Base-by-base conservation (phyloP, 2,888 invertebrate species). In the Trichacis sp. region DNA sequence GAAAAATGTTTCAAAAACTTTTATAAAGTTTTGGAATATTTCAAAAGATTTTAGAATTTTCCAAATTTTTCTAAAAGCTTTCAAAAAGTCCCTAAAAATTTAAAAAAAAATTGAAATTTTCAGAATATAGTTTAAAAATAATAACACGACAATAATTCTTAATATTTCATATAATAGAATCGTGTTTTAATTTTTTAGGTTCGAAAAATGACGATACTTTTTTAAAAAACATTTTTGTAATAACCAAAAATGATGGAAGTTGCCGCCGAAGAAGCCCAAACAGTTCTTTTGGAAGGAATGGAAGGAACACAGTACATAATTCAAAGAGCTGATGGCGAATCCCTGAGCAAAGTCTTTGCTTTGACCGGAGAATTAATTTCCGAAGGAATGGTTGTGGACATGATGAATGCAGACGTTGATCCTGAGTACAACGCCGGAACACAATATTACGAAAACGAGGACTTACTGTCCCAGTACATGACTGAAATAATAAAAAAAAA, bases 301-400 rank as follows among this genome's bases (percentile, higher is more conserved):
- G 83, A 84, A 55, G 84, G 81, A 3, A 72, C 84, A 0, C 85
- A 85, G 46, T 85, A 84, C 40, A 85, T 85, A 20, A 83, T 85
- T 58, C 85, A 85, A 51, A 73, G 85, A 58, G 77, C 76, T 0
- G 83, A 84, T 19, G 81, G 78, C 2, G 83, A 83, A 63, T 62
- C 77, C 1, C 62, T 84, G n/a, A 73, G 77, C 36, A 84, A 84
- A 64, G 79, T 79, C 9, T 73, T 83, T 30, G 77, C 83, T 4
- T 58, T 84, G n/a, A 83, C 78, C 3, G 81, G 82, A 2, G 84
- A 84, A 67, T 50, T 84, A 17, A 79, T 84, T 24, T 78, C 84
- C 0, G 84, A 84, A 20, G 82, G 83, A 48, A 83, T 84, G 84
- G 84, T 84, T 1, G 83, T 83, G 0, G 84, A 84, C 57, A 84